phyloP scores from a whole-genome alignment of 2,113 vertebrate species.

The Callocephalon fimbriatum region DNA sequence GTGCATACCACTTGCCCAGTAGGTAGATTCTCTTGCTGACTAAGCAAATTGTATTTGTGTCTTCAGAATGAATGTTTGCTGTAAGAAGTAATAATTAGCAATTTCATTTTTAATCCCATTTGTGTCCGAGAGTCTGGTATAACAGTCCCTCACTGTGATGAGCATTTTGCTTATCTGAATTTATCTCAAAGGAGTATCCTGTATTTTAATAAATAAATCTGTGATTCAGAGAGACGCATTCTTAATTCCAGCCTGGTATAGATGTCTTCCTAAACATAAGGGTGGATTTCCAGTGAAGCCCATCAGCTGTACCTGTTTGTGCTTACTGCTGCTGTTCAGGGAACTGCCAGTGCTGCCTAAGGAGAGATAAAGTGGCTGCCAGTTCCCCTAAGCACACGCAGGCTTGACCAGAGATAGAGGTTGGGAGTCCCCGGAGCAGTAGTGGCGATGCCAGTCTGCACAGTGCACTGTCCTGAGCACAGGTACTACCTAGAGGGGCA shows the following conservation, averaged over 20 bases:
- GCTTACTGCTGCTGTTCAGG: not conserved
- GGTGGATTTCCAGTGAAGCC: not conserved
- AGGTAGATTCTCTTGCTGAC: not conserved
- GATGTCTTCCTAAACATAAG: not conserved
- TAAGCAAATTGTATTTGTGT: not conserved
- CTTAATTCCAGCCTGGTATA: not conserved
- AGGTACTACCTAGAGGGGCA: not conserved
- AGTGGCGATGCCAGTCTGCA: rapidly evolving
- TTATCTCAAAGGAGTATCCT: not conserved
- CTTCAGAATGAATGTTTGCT: not conserved
- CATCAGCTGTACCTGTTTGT: not conserved
- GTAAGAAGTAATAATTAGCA: not conserved
- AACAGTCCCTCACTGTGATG: not conserved
- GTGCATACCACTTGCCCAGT: not conserved
- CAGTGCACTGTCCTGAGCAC: rapidly evolving
- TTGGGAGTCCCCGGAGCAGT: not conserved
- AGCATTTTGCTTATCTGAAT: not conserved
- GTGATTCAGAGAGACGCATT: not conserved
- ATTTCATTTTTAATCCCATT: no score
- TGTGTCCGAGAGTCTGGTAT: not conserved
- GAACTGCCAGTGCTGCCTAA: not conserved
- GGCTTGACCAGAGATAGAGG: not conserved
- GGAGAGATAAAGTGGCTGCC: not conserved
- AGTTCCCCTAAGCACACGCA: not conserved
- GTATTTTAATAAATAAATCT: not conserved